phyloP scores from a whole-genome alignment of 2,797 vertebrate genomes.

The Pseudocheirus occidentalis region DNA sequence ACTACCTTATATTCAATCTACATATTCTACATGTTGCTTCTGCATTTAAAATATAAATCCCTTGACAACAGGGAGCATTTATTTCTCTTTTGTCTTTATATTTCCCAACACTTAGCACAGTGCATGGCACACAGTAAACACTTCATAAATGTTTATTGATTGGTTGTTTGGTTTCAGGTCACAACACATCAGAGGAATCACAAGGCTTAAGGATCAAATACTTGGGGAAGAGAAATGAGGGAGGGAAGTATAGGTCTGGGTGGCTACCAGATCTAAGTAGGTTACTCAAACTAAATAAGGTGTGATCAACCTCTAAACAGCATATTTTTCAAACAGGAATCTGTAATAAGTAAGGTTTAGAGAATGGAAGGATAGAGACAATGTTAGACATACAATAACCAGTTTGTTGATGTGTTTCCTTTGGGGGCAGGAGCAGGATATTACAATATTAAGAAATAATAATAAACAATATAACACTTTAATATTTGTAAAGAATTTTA shows the following conservation, averaged over 20 bases:
- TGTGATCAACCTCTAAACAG: background rate
- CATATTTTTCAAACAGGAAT: background rate
- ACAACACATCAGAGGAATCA: background rate
- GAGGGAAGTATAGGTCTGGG: background rate
- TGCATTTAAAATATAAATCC: background rate
- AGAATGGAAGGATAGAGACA: background rate
- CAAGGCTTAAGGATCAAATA: background rate
- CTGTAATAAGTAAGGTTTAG: background rate
- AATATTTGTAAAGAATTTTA: background rate
- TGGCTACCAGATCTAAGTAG: background rate
- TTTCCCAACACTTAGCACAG: background rate
- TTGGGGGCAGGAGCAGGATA: background rate
- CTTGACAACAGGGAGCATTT: background rate
- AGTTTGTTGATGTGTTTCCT: background rate
- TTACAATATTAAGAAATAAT: background rate
- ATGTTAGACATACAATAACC: background rate
- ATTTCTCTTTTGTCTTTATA: background rate
- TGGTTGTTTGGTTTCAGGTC: background rate
- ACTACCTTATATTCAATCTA: background rate
- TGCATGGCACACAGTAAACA: background rate
- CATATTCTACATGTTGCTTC: background rate
- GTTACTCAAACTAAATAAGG: background rate
- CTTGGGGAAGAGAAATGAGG: background rate
- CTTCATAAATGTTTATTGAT: background rate
- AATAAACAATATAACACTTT: background rate